phyloP scores from a whole-genome alignment of 1,140 invertebrate species.

The Chionoecetes opilio region DNA sequence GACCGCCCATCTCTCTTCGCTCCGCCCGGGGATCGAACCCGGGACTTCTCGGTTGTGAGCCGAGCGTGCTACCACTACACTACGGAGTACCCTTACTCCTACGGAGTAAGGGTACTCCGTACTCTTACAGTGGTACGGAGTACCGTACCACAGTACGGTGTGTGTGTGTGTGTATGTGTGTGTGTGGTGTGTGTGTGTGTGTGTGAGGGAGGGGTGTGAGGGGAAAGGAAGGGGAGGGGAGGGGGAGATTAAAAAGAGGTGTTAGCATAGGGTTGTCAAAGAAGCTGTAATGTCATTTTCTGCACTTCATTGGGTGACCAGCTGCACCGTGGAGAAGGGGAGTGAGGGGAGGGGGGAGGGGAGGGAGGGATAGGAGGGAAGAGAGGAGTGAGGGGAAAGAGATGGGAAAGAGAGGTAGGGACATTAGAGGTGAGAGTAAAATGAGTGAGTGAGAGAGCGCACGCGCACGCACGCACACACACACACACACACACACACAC shows the following conservation, averaged over 20 bases:
- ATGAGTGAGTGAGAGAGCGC: background rate
- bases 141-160: too few species aligned
- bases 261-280: background rate
- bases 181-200: too few species aligned
- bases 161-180: too few species aligned
- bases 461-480: too few species aligned
- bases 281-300: constrained; percentile 15
- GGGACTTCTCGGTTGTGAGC: too few species aligned
- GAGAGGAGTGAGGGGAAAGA: background rate
- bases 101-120: too few species aligned
- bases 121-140: too few species aligned
- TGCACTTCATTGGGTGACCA: background rate
- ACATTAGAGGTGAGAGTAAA: background rate
- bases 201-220: background rate
- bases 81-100: too few species aligned
- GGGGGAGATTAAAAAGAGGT: background rate
- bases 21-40: too few species aligned
- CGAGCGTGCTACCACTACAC: too few species aligned
- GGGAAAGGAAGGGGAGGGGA: background rate
- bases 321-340: background rate
- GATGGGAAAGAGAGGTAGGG: background rate
- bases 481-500: background rate
- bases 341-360: background rate
- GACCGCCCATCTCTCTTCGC: too few species aligned
- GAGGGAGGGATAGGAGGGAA: background rate